A percentile compares a stretch with the other conserved stretches of the same genome.
These are phyloP conservation scores for Xenops minutus DNA, from an alignment of 2,797 vertebrate genomes.

Conservation along the genomic window DNA sequence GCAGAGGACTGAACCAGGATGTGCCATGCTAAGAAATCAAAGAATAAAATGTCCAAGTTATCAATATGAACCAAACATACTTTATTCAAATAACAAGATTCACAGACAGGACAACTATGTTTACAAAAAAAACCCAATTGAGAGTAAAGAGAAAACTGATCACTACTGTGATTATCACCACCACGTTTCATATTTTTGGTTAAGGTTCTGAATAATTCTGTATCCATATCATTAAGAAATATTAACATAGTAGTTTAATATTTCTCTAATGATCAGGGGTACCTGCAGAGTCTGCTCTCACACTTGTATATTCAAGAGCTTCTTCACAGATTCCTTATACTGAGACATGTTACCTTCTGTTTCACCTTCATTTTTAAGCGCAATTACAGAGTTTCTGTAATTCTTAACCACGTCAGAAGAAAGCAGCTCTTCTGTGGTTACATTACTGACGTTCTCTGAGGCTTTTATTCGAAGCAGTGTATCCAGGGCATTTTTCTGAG, in stretches of 20 bases:
- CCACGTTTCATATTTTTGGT: not conserved
- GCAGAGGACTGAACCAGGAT: not conserved
- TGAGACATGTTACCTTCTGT: constrained; percentile 78
- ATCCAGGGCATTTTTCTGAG: constrained; percentile 83
- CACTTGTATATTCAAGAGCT: constrained; percentile 72
- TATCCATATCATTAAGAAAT: not conserved
- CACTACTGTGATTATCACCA: not conserved
- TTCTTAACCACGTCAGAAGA: constrained; percentile 77
- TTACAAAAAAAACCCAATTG: not conserved
- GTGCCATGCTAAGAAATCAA: not conserved
- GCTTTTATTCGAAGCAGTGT: constrained; percentile 77
- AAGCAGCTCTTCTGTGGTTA: constrained; percentile 80
- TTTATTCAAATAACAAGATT: constrained; percentile 43
- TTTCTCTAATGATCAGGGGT: not conserved
- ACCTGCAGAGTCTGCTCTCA: not conserved
- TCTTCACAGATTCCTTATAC: constrained; percentile 92
- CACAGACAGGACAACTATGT: not conserved
- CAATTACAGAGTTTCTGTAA: constrained; percentile 81
- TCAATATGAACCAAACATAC: not conserved
- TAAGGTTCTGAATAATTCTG: not conserved
- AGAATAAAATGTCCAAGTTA: not conserved
- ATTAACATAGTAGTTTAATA: not conserved
- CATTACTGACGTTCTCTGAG: constrained; percentile 26
- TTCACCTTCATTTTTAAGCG: constrained; percentile 89
- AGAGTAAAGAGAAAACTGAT: not conserved